Base-by-base conservation (phyloP, 2,113 vertebrate genomes). In the Orthonyx spaldingii region DNA sequence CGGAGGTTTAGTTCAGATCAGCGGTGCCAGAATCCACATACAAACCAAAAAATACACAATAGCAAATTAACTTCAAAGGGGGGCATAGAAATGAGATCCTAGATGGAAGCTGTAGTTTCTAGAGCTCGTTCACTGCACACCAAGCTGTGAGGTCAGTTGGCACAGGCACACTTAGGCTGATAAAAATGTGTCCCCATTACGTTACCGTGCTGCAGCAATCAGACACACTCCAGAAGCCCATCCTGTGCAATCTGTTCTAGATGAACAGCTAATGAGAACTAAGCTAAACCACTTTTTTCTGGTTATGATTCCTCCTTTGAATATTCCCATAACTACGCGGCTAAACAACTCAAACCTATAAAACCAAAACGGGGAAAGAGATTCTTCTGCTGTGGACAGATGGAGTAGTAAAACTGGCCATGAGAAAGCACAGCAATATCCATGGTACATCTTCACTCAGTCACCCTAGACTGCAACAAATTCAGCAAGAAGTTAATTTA, bases 221-320 rank as follows among this genome's bases (percentile, higher is more conserved):
- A 96, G 68, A 50, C 55, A 83, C 87, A 63, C 94, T 94, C 84
- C 94, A 94, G 42, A 96, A 92, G 72, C 78, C 37, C 89, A 84
- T 71, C 93, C 95, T 46, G 37, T 74, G 74, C 95, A 96, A 94
- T 97, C 96, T 95, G 94, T 50, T 94, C 81, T 85, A 63, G 70
- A 89, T 60, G 77, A 94, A 78, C 86, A 91, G 79, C 71, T 97
- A 91, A 93, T 86, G 88, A 92, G 82, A 91, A 59, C 90, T 81
- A 66, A 84, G 44, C 79, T 81, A 71, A 86, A 60, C 6, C 47
- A 52, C 55, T 88, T 72, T 60, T 49, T 56, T 88, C 87, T 91
- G 55, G 84, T 95, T 93, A 60, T 87, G 87, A 91, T 77, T 85
- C 71, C 44, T 75, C 83, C 76, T 90, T 81, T 77, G 60, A 95